Conservation (phyloP, 2,113 vertebrate genomes). For the Crocuta crocuta region DNA sequence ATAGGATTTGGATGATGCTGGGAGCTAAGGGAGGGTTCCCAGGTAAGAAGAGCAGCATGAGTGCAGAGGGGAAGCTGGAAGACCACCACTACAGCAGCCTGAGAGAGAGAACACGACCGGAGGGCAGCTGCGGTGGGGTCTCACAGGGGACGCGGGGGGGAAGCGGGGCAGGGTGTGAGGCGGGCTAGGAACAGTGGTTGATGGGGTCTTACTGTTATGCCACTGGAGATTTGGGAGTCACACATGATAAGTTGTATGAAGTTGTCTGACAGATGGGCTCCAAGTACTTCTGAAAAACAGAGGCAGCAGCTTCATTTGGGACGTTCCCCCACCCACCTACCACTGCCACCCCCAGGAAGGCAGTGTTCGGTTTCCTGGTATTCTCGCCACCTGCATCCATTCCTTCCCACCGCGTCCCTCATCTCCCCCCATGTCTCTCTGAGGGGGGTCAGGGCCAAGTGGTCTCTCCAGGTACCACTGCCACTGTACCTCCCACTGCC, state of each 20-base stretch:
- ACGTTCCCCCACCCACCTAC: not conserved
- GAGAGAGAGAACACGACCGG: not conserved
- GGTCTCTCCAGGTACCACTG: not conserved
- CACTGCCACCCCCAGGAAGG: too few species aligned
- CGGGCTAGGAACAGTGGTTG: not conserved
- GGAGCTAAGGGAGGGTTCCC: not conserved
- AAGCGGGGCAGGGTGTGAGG: not conserved
- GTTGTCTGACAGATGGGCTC: not conserved
- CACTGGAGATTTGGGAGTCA: not conserved
- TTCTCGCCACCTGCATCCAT: not conserved
- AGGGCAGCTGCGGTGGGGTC: not conserved
- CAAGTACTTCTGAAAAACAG: not conserved
- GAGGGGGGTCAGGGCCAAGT: not conserved
- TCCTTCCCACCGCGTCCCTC: not conserved
- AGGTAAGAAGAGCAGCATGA: not conserved
- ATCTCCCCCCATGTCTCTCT: not conserved
- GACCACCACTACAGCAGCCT: too few species aligned
- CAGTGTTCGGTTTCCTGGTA: not conserved
- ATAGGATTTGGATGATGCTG: not conserved
- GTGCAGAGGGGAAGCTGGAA: not conserved
- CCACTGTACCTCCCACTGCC: not conserved
- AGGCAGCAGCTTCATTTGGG: not conserved
- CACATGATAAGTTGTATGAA: not conserved
- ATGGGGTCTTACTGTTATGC: not conserved
- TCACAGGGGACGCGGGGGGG: fast-evolving